Evolutionary conservation across 2,113 vertebrate species (phyloP).

Genomic region (Callipepla californica): DNA sequence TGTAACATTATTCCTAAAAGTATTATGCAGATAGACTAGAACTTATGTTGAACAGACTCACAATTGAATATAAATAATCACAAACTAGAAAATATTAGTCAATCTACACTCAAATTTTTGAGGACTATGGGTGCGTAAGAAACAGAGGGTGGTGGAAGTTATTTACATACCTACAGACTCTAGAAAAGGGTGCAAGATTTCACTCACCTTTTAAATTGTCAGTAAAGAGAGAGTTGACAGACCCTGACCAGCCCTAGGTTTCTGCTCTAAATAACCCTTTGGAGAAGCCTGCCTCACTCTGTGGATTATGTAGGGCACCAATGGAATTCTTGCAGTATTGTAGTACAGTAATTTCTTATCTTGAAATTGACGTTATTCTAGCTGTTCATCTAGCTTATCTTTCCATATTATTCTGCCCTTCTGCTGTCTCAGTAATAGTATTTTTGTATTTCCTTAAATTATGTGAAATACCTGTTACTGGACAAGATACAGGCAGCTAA

Average conservation of each 20-base stretch:
- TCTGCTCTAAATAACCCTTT: not conserved
- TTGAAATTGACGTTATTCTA: not conserved
- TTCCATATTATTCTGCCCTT: not conserved
- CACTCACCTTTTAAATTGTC: not conserved
- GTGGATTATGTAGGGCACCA: not conserved
- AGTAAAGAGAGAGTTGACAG: not conserved
- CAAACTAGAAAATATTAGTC: not conserved
- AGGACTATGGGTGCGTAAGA: not conserved
- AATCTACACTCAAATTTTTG: not conserved
- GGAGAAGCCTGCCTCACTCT: fast-evolving
- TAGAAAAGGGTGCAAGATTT: not conserved
- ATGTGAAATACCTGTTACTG: not conserved
- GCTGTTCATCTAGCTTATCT: not conserved
- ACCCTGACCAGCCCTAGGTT: not conserved
- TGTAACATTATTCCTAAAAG: not conserved
- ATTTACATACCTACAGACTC: not conserved
- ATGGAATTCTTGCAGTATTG: not conserved
- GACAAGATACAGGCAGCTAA: not conserved
- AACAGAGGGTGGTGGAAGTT: not conserved
- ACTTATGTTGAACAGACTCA: not conserved
- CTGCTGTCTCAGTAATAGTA: not conserved
- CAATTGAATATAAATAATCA: not conserved
- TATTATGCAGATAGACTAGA: not conserved
- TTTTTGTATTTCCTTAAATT: not conserved
- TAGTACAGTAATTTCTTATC: not conserved